These are phyloP conservation scores for Anhinga anhinga DNA, from an alignment of 2,113 vertebrate genomes.

Conservation along the genomic window DNA sequence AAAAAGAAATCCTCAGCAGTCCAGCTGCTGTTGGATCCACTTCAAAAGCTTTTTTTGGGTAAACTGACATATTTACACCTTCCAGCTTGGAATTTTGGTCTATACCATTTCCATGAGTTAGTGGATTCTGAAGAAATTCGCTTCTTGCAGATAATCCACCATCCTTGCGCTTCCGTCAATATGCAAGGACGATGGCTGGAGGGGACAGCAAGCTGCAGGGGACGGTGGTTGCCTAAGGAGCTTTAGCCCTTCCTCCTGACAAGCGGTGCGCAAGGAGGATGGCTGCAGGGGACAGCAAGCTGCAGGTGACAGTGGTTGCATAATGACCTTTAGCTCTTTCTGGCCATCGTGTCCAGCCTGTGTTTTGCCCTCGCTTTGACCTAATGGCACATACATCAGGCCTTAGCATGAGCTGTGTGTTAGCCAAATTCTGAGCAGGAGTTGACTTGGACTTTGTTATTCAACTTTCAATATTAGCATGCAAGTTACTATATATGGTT, in stretches of 20 bases:
- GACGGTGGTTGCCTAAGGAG: accelerated
- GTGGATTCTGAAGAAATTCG: neutral
- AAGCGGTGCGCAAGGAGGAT: neutral
- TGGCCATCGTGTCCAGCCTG: accelerated
- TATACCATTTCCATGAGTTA: accelerated
- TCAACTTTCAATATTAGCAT: neutral
- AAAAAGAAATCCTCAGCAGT: neutral
- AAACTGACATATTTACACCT: neutral
- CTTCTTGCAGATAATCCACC: neutral
- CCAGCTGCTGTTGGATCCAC: neutral
- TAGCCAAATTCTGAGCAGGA: neutral
- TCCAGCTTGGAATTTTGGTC: neutral
- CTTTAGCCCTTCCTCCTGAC: neutral
- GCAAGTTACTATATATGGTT: neutral
- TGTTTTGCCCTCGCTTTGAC: accelerated
- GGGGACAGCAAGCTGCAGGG: neutral
- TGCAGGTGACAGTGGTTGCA: neutral
- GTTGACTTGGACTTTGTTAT: neutral
- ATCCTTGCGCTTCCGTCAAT: accelerated
- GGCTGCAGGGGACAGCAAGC: neutral
- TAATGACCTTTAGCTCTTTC: neutral
- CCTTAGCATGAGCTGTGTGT: neutral
- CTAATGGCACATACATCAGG: accelerated
- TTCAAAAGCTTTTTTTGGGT: neutral
- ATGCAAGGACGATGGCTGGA: neutral